Evolutionary conservation across 2,797 vertebrate genomes (phyloP).

Genomic region (Takifugu rubripes): DNA sequence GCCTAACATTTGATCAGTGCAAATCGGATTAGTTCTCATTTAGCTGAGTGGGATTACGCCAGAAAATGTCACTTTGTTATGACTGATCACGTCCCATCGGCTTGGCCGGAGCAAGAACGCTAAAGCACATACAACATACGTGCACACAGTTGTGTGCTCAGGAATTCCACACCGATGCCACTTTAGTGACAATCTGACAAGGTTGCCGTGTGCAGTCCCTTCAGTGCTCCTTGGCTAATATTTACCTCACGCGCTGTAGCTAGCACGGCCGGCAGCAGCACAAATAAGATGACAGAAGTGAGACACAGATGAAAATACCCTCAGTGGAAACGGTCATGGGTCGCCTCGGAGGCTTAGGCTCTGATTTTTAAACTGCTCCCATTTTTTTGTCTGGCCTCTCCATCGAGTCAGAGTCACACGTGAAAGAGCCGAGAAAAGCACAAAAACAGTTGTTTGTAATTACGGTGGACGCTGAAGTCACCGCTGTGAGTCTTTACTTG

Average conservation of each 20-base stretch:
- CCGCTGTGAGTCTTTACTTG: constrained; percentile 34
- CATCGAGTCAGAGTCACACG: constrained; percentile 7
- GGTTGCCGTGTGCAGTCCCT: constrained; percentile 57
- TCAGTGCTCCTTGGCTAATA: constrained; percentile 55
- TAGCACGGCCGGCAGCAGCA: constrained; percentile 46
- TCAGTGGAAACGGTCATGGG: constrained; percentile 32
- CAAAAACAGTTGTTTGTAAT: too few species aligned
- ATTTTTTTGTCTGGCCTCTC: constrained; percentile 20
- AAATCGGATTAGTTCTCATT: constrained; percentile 75
- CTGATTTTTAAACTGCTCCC: constrained; percentile 40
- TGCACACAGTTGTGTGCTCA: constrained; percentile 21
- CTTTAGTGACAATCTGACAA: constrained; percentile 69
- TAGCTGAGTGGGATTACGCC: constrained; percentile 71
- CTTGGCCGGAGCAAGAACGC: constrained; percentile 33
- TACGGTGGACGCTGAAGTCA: constrained; percentile 28
- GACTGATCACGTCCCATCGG: constrained; percentile 67
- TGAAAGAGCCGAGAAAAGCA: constrained; percentile 21
- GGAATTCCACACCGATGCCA: constrained; percentile 59
- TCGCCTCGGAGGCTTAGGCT: constrained; percentile 37
- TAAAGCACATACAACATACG: constrained; percentile 17
- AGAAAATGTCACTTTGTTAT: constrained; percentile 75
- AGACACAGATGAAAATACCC: constrained; percentile 11
- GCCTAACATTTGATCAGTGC: constrained; percentile 67
- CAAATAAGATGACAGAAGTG: constrained; percentile 50
- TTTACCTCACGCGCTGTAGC: constrained; percentile 67